phyloP scores from a whole-genome alignment of 2,888 invertebrate species.

The Halocaridina rubra region DNA sequence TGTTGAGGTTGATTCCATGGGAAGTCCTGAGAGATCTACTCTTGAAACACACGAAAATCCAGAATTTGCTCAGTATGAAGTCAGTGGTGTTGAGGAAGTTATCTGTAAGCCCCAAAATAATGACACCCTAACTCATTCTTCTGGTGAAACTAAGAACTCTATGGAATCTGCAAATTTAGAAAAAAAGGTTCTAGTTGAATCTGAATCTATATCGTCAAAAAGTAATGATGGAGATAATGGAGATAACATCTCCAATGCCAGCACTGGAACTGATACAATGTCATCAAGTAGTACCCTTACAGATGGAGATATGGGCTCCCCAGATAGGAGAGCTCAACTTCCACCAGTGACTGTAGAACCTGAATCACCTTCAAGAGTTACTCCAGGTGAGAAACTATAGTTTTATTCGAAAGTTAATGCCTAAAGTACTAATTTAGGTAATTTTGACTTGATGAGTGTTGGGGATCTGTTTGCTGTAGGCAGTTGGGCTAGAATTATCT shows the following conservation, averaged over 20 bases:
- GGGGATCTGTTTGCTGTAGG: no score
- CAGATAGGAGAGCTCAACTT: constrained; percentile 26
- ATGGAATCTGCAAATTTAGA: not conserved
- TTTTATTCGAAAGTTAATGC: no score
- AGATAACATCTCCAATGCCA: constrained; percentile 26
- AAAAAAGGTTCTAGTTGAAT: not conserved
- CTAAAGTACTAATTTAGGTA: no score
- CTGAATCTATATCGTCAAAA: not conserved
- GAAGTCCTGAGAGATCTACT: not conserved
- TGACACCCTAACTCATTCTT: not conserved
- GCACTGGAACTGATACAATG: constrained; percentile 43
- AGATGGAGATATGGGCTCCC: constrained; percentile 39
- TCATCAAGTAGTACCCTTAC: constrained; percentile 51
- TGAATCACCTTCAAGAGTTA: constrained; percentile 36
- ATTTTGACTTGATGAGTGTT: no score
- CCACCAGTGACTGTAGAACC: not conserved
- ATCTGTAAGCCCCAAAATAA: constrained; percentile 28
- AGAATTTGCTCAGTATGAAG: not conserved
- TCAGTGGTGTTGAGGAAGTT: constrained; percentile 28
- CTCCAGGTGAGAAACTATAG: constrained; percentile 54
- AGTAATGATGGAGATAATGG: not conserved
- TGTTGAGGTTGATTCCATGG: not conserved
- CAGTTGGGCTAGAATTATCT: no score
- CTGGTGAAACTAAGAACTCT: not conserved
- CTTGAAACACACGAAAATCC: not conserved